A percentile compares a stretch with the other conserved stretches of the same genome.
Evolutionary conservation across 53 echinoderm and acorn worm species (phyloP).

Genomic region (Arbacia lixula): DNA sequence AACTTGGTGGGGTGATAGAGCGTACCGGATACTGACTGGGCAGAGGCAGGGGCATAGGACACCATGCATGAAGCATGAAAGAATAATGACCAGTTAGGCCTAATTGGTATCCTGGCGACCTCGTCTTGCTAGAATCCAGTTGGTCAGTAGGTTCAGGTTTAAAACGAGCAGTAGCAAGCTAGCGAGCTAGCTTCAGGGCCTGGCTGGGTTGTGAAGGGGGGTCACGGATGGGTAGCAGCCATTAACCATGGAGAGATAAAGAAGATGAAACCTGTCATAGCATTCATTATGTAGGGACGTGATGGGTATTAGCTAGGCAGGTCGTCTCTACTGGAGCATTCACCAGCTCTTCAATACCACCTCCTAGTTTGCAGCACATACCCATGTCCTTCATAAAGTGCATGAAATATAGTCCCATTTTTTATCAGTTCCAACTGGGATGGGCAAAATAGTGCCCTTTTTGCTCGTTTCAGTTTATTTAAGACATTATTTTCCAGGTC

Average conservation of each 20-base stretch:
- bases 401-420: neutral
- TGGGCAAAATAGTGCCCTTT: no score
- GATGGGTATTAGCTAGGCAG: neutral
- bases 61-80: neutral
- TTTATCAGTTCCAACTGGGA: no score
- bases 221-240: neutral
- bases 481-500: no score
- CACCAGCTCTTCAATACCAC: neutral
- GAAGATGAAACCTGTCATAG: slow-evolving; percentile 15
- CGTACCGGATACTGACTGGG: no score
- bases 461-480: no score
- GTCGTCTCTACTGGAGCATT: neutral
- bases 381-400: neutral
- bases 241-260: neutral
- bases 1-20: no score
- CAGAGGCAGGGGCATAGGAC: neutral
- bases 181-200: no score
- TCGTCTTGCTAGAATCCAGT: neutral
- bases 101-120: neutral
- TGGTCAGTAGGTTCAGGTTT: no score
- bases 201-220: no score
- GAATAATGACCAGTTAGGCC: neutral
- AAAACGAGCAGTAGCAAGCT: no score
- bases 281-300: slow-evolving; percentile 2
- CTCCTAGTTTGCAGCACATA: no score